Evolutionary conservation across 2,888 invertebrate species (phyloP), one percentile per base, ranked within the genome.

Genomic region (Agrotis puta): DNA sequence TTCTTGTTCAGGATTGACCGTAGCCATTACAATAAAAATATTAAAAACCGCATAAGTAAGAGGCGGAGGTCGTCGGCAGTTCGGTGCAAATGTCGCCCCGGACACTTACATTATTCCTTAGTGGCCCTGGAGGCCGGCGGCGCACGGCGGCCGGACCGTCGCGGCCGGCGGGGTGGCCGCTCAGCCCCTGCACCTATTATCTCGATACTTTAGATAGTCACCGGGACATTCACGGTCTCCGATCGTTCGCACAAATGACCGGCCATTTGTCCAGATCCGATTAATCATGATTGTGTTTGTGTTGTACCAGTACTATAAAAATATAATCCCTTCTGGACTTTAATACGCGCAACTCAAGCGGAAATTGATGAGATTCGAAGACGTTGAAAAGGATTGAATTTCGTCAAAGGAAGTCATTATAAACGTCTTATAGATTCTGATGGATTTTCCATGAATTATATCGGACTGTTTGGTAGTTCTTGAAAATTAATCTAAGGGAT

Each of bases 21-120:
- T 88, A 88, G 89, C 93, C 88, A 97, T 97, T 96, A 96, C 97
- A 97, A 97, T 97, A 97, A 97, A 97, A 97, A 96, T 96, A 96
- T 96, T 95, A 96, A 96, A 96, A 96, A 95, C 95, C 95, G 95
- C 94, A 96, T 95, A 95, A 96, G 95, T 95, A 95, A 95, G 95
- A 94, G 94, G 91, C 92, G 91, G 92, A 95, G 95, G 96, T 95
- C 95, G 94, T 85, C 93, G 94, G 96, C 94, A 94, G 95, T 96
- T 96, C 92, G 92, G 95, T 91, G 95, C 96, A 96, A 96, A 96
- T 96, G 96, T 96, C 95, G 94, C 95, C 94, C 88, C 90, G 94
- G 92, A 94, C 95, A 95, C 95, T 95, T 93, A 95, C 95, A 96
- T 95, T 95, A 96, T 95, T 93, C 95, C 91, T 88, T 87, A 92